Evolutionary conservation across 2,797 vertebrate genomes (phyloP), one percentile per base, ranked within the genome.

Genomic region (Lophius americanus): DNA sequence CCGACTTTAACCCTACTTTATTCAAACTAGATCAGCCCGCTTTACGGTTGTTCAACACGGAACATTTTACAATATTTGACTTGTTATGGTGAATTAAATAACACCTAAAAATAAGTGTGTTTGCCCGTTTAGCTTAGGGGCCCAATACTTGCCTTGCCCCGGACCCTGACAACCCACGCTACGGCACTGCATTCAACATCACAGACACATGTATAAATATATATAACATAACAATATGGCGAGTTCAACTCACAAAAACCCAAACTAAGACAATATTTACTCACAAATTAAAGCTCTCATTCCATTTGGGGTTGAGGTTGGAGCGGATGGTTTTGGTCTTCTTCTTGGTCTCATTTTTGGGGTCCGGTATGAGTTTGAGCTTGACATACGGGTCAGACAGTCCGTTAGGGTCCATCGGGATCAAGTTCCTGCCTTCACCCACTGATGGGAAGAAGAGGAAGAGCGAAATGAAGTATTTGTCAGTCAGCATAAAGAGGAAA

Each of bases 381-480:
- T 99, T 99, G 63, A 99, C 96, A 0, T 98, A 99, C 0, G 98
- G 98, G 80, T 99, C 98, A 33, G 97, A 99, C 73, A 96, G 93
- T 44, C 98, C 98, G n/a, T 99, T 99, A 48, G 98, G 98, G 88
- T 99, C 98, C 98, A 99, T 99, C 48, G 98, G 98, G 84, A 99
- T 98, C 74, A 99, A 86, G 85, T 99, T 99, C 83, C 91, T 97
- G 3, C 96, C 97, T 68, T 99, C 98, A 61, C 84, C 76, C 85
- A 99, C 98, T 99, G 92, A 81, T 12, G 42, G 55, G 82, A 56
- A 76, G 37, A 86, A 61, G 71, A 68, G 55, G 32, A 60, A 85
- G 0, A 76, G 33, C 55, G 3, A 51, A 37, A 51, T 62, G 4
- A n/a, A 36, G 10, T 4, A 46, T 58, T 44, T 32, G 10, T 10